A percentile compares a stretch with the other conserved stretches of the same genome.
Evolutionary conservation across 2,113 vertebrate species (phyloP).

Genomic region (Rallus limicola): DNA sequence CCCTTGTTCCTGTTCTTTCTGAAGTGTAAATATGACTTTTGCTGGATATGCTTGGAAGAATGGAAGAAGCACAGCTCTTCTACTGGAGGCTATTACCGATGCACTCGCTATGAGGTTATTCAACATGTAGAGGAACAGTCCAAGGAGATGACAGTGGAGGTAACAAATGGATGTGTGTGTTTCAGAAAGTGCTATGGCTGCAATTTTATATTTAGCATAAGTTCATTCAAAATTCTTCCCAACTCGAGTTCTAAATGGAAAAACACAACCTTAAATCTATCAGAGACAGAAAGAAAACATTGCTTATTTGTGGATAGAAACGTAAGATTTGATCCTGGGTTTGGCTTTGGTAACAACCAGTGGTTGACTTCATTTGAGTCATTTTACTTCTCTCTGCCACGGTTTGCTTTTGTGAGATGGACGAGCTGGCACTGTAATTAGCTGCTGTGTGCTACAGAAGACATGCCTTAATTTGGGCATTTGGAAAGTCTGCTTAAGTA

Average conservation of each 20-base stretch:
- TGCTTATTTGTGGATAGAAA: background rate
- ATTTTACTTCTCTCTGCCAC: background rate
- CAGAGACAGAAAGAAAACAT: background rate
- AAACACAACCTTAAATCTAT: background rate
- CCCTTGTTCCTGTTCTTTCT: background rate
- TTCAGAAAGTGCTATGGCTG: background rate
- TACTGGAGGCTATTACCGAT: slow-evolving; percentile 97
- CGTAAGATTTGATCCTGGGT: background rate
- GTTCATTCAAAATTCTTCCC: background rate
- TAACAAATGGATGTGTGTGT: slow-evolving; percentile 51
- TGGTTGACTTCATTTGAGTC: background rate
- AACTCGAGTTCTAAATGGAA: background rate
- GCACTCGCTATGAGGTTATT: slow-evolving; percentile 96
- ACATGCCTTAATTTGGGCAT: background rate
- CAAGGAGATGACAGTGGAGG: slow-evolving; percentile 98
- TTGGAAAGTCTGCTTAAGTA: background rate
- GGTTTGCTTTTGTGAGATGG: background rate
- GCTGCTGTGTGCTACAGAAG: background rate
- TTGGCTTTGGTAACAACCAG: background rate
- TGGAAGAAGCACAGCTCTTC: slow-evolving; percentile 99
- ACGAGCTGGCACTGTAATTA: background rate
- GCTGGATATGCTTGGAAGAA: slow-evolving; percentile 99
- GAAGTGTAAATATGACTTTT: slow-evolving; percentile 98
- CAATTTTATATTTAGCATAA: background rate
- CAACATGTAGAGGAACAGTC: slow-evolving; percentile 97